Evolutionary conservation across 92 coral and sea anemone species (phyloP).

Genomic region (Umimayanthus kanabou): DNA sequence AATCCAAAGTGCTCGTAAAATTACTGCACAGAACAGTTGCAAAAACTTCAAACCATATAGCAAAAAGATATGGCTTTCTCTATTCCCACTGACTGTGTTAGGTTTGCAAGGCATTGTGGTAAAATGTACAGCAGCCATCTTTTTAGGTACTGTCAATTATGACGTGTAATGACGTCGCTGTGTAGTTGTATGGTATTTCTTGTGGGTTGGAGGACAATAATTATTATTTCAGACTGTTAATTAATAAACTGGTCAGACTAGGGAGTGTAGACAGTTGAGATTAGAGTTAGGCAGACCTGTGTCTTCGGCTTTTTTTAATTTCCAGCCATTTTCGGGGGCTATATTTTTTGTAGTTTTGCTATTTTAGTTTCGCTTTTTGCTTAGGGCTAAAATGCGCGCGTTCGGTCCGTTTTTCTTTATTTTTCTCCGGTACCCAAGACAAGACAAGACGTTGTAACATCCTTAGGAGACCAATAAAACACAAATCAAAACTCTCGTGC

Average conservation of each 20-base stretch:
- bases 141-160: no score
- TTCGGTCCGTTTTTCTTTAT: no score
- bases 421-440: background rate
- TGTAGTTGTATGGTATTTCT: background rate
- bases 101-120: no score
- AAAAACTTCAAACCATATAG: no score
- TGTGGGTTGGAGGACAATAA: background rate
- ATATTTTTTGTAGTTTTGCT: background rate
- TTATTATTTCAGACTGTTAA: background rate
- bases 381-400: background rate
- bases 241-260: background rate
- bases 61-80: no score
- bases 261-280: background rate
- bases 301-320: background rate
- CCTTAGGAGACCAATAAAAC: no score
- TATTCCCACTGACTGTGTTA: no score
- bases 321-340: no score
- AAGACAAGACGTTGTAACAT: background rate
- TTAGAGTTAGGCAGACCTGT: constrained; percentile 1
- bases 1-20: no score
- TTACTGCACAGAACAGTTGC: no score
- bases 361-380: background rate
- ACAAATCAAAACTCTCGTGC: background rate
- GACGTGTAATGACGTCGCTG: background rate
- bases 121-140: no score